Evolutionary conservation across 2,888 invertebrate genomes (phyloP).

Genomic region (Dioctria linearis): DNA sequence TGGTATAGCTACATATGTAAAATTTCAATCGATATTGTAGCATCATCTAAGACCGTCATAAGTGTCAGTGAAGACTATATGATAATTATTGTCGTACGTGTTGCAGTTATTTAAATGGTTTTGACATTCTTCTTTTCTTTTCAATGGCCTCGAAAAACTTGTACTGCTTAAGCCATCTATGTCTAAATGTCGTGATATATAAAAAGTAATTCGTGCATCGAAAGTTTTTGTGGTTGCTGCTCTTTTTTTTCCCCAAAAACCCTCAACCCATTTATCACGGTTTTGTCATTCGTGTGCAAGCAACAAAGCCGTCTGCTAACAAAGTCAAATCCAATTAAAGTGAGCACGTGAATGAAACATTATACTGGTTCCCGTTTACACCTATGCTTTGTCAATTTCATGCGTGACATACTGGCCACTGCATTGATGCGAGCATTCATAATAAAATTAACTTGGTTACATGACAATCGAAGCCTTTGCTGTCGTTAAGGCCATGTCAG

Average conservation of each 20-base stretch:
- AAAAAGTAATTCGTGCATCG: not conserved
- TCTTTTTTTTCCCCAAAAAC: not conserved
- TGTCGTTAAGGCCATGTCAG: conserved; percentile 17
- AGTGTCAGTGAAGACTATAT: too few species aligned
- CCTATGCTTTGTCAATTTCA: not conserved
- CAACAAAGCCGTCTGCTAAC: not conserved
- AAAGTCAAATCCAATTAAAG: conserved; percentile 28
- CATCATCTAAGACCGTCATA: too few species aligned
- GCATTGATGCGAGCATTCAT: not conserved
- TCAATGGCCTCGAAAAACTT: too few species aligned
- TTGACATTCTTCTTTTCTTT: too few species aligned
- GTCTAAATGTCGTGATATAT: not conserved
- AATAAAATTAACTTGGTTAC: conserved; percentile 37
- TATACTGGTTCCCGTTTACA: not conserved
- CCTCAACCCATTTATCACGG: not conserved
- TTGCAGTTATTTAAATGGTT: too few species aligned
- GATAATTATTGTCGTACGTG: too few species aligned
- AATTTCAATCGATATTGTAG: too few species aligned
- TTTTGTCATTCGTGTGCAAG: not conserved
- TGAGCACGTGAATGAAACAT: not conserved
- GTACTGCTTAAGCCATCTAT: too few species aligned
- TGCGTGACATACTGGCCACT: not conserved
- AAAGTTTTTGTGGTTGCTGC: not conserved
- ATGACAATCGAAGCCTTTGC: conserved; percentile 24
- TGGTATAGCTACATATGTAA: too few species aligned